Evolutionary conservation across 2,113 vertebrate genomes (phyloP), one percentile per base, ranked within the genome.

Genomic region (Trematocara unimaculatum): DNA sequence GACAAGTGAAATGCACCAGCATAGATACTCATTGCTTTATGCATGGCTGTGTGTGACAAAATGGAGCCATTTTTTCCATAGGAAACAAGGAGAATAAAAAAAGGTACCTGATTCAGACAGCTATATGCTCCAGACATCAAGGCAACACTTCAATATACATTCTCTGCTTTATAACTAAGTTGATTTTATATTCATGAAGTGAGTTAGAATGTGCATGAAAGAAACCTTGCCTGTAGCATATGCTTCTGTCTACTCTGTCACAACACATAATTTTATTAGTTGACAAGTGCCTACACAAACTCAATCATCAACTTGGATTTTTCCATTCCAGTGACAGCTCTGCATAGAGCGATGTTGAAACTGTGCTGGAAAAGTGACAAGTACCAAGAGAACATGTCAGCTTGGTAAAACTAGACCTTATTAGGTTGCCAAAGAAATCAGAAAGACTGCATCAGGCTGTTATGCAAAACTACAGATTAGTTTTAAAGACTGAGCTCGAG

Each of bases 1-100:
- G 77, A 47, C 51, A 79, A 83, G 29, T 83, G 82, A 92, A 82
- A 77, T 17, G 14, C 49, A 29, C 14, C 8, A 17, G 72, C 33
- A 20, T 47, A 60, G 51, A 81, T 84, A 40, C 67, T 82, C 29
- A 26, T 15, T 84, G 35, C 51, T 83, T 88, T 77, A 87, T 81
- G 81, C 85, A 51, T 77, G 56, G n/a, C 33, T 82, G 4, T 87
- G 35, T 85, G 38, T 87, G 60, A 90, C 77, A 89, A 67, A 85
- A 55, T 64, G 40, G n/a, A 45, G 23, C 40, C 7, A 3, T 14
- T 58, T 84, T 23, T 23, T 4, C 33, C 6, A 33, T 6, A 7
- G 56, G 20, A 79, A 47, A 45, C 13, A 81, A 64, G 80, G 49
- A 55, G 12, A 51, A 29, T 29, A 7, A 38, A 81, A 80, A 26